Evolutionary conservation across 2,797 vertebrate genomes (phyloP).

Genomic region (Ptychobarbus kaznakovi): DNA sequence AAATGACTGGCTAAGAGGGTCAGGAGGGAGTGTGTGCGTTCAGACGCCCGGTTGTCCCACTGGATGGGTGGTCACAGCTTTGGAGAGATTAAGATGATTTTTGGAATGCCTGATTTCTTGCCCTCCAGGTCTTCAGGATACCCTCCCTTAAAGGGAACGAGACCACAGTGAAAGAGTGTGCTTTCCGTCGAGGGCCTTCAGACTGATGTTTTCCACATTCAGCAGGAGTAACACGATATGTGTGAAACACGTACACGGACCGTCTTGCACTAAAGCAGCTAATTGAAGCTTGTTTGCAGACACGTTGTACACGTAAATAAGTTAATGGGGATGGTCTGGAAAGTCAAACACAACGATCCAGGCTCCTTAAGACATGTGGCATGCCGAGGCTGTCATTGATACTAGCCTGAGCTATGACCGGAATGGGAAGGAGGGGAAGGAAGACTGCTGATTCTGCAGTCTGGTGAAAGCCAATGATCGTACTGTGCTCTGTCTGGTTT

Average conservation of each 20-base stretch:
- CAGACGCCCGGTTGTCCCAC: constrained; percentile 41
- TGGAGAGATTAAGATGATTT: constrained; percentile 71
- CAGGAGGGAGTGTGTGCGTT: constrained; percentile 45
- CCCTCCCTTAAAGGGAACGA: constrained; percentile 59
- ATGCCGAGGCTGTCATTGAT: constrained; percentile 58
- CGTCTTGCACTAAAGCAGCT: constrained; percentile 10
- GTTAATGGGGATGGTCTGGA: constrained; percentile 45
- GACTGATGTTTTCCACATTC: constrained; percentile 55
- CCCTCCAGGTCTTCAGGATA: constrained; percentile 51
- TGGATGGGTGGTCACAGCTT: constrained; percentile 76
- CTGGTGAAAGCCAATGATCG: background rate
- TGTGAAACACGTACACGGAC: constrained; percentile 4
- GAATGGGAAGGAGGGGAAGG: constrained; percentile 9
- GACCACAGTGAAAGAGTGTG: constrained; percentile 18
- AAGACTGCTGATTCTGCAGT: constrained; percentile 28
- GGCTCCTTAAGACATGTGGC: constrained; percentile 53
- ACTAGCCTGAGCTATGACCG: constrained; percentile 41
- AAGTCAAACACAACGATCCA: constrained; percentile 44
- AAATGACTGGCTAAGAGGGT: constrained; percentile 51
- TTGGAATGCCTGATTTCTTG: constrained; percentile 69
- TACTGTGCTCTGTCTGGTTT: constrained; percentile 16
- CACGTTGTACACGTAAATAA: constrained; percentile 48
- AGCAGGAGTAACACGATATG: constrained; percentile 40
- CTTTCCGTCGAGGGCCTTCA: constrained; percentile 18
- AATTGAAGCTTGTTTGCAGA: constrained; percentile 57